A percentile compares a stretch with the other conserved stretches of the same genome.
These are phyloP conservation scores for Ornithoptera priamus DNA, from an alignment of 2,888 invertebrate genomes.

Conservation along the genomic window DNA sequence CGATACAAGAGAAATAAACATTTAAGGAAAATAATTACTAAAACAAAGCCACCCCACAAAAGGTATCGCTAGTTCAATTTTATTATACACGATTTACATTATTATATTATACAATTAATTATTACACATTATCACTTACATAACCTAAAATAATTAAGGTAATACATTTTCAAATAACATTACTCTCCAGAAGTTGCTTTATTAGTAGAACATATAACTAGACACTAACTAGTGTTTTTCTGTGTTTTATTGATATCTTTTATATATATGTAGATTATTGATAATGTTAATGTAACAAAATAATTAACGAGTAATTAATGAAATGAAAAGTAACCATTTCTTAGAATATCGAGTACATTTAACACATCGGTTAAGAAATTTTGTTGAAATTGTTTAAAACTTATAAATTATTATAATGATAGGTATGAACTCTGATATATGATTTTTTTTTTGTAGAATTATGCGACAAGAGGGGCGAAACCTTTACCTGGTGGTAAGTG, in stretches of 20 bases:
- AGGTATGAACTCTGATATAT: too few relatives aligned
- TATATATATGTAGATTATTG: not conserved
- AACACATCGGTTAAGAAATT: not conserved
- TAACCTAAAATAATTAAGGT: slow-evolving; percentile 2
- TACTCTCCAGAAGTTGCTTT: not conserved
- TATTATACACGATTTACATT: too few relatives aligned
- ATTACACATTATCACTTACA: not conserved
- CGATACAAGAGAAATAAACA: too few relatives aligned
- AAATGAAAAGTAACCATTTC: not conserved
- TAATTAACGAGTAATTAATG: not conserved
- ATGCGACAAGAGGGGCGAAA: too few relatives aligned
- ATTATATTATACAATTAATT: too few relatives aligned
- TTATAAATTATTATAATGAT: not conserved
- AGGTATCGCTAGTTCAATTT: too few relatives aligned
- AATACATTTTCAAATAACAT: slow-evolving; percentile 10
- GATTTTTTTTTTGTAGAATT: too few relatives aligned
- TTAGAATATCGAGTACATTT: not conserved
- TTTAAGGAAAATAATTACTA: too few relatives aligned
- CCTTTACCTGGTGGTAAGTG: too few relatives aligned
- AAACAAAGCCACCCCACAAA: too few relatives aligned
- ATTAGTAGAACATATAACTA: slow-evolving; percentile 1
- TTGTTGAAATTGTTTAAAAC: not conserved
- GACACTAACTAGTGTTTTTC: not conserved
- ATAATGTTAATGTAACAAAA: not conserved
- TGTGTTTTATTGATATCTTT: slow-evolving; percentile 6